Conservation (phyloP, 92 coral and sea anemone genomes). For the Epizoanthus stellaris region DNA sequence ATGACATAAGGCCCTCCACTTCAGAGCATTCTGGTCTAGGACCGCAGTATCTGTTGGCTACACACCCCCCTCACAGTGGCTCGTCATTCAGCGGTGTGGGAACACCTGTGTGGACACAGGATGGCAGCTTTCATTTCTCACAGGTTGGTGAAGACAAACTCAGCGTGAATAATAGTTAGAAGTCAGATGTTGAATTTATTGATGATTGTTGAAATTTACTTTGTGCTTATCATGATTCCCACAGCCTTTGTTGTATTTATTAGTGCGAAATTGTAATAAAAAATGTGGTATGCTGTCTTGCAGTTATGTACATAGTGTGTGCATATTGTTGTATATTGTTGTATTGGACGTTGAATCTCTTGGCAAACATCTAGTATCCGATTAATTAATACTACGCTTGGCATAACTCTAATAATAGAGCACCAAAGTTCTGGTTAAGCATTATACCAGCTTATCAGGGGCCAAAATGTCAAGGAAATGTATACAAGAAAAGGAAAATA, state of each 20-base stretch:
- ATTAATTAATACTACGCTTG: too few relatives aligned
- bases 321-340: too few relatives aligned
- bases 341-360: too few relatives aligned
- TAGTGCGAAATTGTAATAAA: too few relatives aligned
- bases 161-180: background rate
- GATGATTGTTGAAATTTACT: background rate
- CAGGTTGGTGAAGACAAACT: constrained; percentile 45
- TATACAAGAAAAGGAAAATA: too few relatives aligned
- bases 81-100: constrained; percentile 8
- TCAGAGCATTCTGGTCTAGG: constrained; percentile 71
- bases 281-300: too few relatives aligned
- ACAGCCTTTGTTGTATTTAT: background rate
- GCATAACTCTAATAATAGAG: too few relatives aligned
- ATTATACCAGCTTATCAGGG: too few relatives aligned
- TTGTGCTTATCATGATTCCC: background rate
- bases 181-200: background rate
- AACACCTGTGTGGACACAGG: constrained; percentile 47
- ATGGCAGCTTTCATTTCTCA: constrained; percentile 72
- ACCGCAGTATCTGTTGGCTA: constrained; percentile 68
- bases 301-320: too few relatives aligned
- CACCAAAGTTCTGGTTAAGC: too few relatives aligned
- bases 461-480: too few relatives aligned
- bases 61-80: constrained; percentile 23
- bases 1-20: constrained; percentile 36
- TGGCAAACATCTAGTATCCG: too few relatives aligned